Percentiles rank a stretch among this genome's conserved stretches.
These are phyloP conservation scores for Montifringilla adamsi DNA, from an alignment of 2,113 vertebrate genomes.

Conservation along the genomic window DNA sequence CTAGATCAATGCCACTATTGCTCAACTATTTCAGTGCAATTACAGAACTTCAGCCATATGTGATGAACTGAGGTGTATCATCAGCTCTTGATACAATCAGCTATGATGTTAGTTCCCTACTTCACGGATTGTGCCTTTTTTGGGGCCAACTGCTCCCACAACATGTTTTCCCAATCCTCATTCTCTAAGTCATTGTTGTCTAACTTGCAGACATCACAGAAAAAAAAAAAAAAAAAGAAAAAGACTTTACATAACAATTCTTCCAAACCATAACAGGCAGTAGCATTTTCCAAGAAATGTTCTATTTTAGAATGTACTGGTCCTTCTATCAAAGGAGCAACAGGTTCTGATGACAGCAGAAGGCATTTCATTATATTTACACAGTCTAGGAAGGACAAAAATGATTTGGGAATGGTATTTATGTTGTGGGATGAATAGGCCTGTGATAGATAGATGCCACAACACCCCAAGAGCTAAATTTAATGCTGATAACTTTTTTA, in stretches of 20 bases:
- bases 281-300: background rate
- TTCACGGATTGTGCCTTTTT: background rate
- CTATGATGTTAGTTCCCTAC: background rate
- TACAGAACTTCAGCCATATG: background rate
- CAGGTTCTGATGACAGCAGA: background rate
- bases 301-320: background rate
- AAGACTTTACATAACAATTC: background rate
- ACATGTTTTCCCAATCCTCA: background rate
- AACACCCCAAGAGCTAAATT: background rate
- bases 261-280: background rate
- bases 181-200: background rate
- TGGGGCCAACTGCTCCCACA: background rate
- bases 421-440: background rate
- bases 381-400: background rate
- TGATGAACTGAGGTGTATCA: background rate
- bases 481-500: background rate
- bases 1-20: background rate
- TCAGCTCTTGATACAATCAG: background rate
- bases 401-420: background rate
- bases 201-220: background rate
- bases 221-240: background rate
- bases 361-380: background rate
- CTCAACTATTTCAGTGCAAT: background rate
- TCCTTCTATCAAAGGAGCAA: background rate
- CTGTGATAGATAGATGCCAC: background rate